Base-by-base conservation (phyloP, 1,140 invertebrate genomes). In the Brachionus calyciflorus region DNA sequence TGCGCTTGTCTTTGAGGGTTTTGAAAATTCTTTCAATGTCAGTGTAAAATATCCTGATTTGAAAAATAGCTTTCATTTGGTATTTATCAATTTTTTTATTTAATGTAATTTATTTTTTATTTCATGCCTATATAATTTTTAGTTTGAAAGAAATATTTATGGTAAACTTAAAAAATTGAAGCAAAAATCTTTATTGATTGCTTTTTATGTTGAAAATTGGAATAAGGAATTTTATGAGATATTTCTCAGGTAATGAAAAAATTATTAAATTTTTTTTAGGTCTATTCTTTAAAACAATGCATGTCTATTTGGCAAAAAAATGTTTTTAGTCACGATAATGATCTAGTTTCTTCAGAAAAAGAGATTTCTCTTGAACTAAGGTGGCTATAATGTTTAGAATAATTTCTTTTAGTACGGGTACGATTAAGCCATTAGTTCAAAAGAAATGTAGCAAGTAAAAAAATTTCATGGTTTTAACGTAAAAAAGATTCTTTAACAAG, bases 141-240 rank as follows among this genome's bases (percentile, higher is more conserved):
- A 73, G 69, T 41, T 33, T 55, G 12, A 17, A 17, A 28, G 51
- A 19, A 40, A 51, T 49, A 5, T 73, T 19, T 49, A 40, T 73
- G n/a, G 19, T n/a, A 51, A 28, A 1, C 24, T 73, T 19, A 51
- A 17, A 44, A 44, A 41, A n/a, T 65, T 24, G 3, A 28, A 17
- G 51, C 17, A 49, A 21, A 49, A 73, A 17, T 9, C 17, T 37
- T 40, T n/a, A n/a, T n/a, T 73, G 12, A 30, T 73, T 14, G 69
- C 69, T 49, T 55, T 73, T 17, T 51, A 37, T 73, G 17, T 37
- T n/a, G 37, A 19, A 17, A 33, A 51, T 21, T 73, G 69, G 69
- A 41, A 73, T 28, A 51, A 49, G 41, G 37, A 14, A 4, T 73
- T 73, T 30, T 73, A 51, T 17, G 26, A 51, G 51, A 17, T 55